Percentiles rank a stretch among this genome's conserved stretches.
phyloP scores from a whole-genome alignment of 1,140 invertebrate genomes.

The Drosophila parvula region DNA sequence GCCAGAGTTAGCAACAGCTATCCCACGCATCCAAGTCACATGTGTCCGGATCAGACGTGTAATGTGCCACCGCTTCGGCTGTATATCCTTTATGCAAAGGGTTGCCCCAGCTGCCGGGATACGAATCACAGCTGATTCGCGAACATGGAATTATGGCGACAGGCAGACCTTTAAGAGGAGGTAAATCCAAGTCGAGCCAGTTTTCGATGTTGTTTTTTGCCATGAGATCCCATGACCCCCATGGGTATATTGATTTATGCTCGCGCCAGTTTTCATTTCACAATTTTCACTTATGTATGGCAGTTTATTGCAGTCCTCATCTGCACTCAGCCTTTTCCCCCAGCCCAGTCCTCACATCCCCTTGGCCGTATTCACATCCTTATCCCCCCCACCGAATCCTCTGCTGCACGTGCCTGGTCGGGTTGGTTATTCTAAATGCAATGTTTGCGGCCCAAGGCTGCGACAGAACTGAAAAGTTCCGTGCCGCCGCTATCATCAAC shows the following conservation, averaged over 20 bases:
- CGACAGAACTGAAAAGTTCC: constrained; percentile 31
- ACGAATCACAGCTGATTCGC: not conserved
- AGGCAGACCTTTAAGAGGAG: not conserved
- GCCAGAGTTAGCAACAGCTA: constrained; percentile 3
- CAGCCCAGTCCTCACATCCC: not conserved
- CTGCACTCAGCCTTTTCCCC: constrained; percentile 31
- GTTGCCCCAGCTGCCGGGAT: constrained; percentile 10
- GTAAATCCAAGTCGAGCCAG: constrained; percentile 16
- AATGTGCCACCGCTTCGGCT: constrained; percentile 35
- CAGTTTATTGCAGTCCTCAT: constrained; percentile 63
- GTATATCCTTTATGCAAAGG: constrained; percentile 1
- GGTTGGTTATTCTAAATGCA: constrained; percentile 54
- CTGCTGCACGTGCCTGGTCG: not conserved
- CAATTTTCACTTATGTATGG: constrained; percentile 56
- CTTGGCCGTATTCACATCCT: not conserved
- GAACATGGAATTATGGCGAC: not conserved
- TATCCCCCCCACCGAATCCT: not conserved
- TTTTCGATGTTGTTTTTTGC: constrained; percentile 1
- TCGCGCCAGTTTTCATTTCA: constrained; percentile 68
- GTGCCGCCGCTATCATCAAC: constrained; percentile 56
- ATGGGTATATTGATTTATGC: constrained; percentile 72
- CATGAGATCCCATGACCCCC: constrained; percentile 17
- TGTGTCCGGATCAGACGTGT: constrained; percentile 32
- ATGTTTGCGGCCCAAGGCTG: constrained; percentile 60
- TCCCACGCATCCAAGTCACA: constrained; percentile 18